Evolutionary conservation across 2,797 vertebrate genomes (phyloP).

Genomic region (Valencia hispanica): DNA sequence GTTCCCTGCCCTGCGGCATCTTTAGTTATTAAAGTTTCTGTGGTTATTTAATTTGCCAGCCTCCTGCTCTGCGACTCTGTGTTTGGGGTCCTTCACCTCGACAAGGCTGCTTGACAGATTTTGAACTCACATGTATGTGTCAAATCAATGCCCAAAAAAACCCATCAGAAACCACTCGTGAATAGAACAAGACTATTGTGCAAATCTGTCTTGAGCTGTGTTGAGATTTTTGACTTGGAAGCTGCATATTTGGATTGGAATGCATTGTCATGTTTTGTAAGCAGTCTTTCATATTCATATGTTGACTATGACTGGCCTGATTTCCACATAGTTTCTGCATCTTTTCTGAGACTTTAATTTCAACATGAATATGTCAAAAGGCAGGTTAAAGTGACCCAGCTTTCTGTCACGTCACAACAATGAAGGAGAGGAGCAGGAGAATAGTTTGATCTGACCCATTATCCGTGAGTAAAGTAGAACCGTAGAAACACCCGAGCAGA

Average conservation of each 20-base stretch:
- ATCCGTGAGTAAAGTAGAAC: slow-evolving; percentile 60
- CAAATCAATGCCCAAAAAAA: slow-evolving; percentile 25
- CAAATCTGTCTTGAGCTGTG: slow-evolving; percentile 19
- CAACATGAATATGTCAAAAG: slow-evolving; percentile 53
- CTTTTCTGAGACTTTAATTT: slow-evolving; percentile 47
- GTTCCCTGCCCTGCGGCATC: slow-evolving; percentile 6
- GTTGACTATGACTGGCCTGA: slow-evolving; percentile 16
- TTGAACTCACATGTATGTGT: slow-evolving; percentile 37
- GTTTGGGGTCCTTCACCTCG: not conserved
- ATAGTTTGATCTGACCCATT: slow-evolving; percentile 71
- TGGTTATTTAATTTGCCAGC: slow-evolving; percentile 25
- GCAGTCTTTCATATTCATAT: slow-evolving; percentile 25
- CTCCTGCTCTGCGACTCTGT: slow-evolving; percentile 17
- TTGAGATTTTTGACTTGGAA: slow-evolving; percentile 18
- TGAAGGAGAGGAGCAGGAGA: slow-evolving; percentile 53
- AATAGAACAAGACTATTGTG: not conserved
- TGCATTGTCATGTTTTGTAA: not conserved
- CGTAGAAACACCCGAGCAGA: slow-evolving; percentile 57
- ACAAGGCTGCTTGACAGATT: slow-evolving; percentile 3
- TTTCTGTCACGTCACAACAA: slow-evolving; percentile 52
- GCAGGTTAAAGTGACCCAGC: slow-evolving; percentile 71
- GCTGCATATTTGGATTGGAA: slow-evolving; percentile 20
- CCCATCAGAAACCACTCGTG: slow-evolving; percentile 29
- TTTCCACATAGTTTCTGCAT: slow-evolving; percentile 22
- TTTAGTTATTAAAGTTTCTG: slow-evolving; percentile 20